Evolutionary conservation across 2,888 invertebrate genomes (phyloP).

Genomic region (Rutpela maculata): DNA sequence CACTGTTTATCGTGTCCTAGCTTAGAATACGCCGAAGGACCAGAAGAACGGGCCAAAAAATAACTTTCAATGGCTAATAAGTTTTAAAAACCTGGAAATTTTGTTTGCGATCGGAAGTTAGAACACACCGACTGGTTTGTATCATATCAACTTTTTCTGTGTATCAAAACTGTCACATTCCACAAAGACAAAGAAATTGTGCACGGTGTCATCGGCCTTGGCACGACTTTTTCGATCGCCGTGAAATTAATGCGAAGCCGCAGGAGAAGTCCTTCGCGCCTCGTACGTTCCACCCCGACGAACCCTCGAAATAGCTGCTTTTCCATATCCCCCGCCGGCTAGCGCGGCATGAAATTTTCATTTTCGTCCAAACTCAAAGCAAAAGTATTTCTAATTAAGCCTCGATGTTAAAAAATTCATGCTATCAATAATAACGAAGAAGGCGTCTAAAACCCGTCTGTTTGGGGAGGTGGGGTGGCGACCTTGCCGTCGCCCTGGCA

Average conservation of each 20-base stretch:
- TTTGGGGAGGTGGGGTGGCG: constrained; percentile 62
- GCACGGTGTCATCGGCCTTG: background rate
- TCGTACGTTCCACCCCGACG: background rate
- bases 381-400: constrained; percentile 20
- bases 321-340: background rate
- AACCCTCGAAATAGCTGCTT: background rate
- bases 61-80: no score
- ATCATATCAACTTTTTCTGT: background rate
- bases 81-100: no score
- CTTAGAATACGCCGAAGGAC: no score
- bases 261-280: background rate
- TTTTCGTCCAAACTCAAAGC: constrained; percentile 9
- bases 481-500: constrained; percentile 73
- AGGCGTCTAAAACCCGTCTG: constrained; percentile 64
- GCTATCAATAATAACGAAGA: constrained; percentile 67
- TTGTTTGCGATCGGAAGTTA: no score
- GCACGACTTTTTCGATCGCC: background rate
- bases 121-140: no score
- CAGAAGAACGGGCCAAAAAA: no score
- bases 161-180: background rate
- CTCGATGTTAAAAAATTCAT: constrained; percentile 54
- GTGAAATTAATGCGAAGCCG: background rate
- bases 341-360: background rate
- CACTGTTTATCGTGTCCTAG: no score
- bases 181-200: background rate